phyloP scores from a whole-genome alignment of 1,140 invertebrate species.

The Tetranychus urticae region DNA sequence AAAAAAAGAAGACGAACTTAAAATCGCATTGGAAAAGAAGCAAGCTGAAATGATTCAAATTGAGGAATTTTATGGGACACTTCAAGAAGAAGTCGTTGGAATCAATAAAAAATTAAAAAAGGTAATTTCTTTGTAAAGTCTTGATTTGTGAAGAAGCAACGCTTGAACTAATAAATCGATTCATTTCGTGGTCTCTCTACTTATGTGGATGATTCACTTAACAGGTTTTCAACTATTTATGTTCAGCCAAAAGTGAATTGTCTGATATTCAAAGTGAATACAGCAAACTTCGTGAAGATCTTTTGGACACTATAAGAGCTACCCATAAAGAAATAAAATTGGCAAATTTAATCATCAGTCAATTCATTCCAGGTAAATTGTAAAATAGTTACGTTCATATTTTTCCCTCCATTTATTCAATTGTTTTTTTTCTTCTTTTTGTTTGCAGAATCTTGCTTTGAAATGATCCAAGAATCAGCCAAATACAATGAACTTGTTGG shows the following conservation, averaged over 20 bases:
- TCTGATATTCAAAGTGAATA: conserved; percentile 76
- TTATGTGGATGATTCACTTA: background rate
- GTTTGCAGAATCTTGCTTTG: conserved; percentile 25
- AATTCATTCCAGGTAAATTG: conserved; percentile 45
- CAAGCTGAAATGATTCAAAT: conserved; percentile 74
- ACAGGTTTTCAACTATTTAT: conserved; percentile 47
- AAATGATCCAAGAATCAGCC: conserved; percentile 71
- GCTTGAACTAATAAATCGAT: conserved; percentile 65
- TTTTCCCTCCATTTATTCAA: background rate
- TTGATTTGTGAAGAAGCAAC: conserved; percentile 42
- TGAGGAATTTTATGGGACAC: conserved; percentile 77
- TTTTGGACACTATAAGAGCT: conserved; percentile 71
- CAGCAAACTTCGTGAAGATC: conserved; percentile 81
- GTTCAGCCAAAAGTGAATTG: conserved; percentile 62
- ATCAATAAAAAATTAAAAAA: conserved; percentile 82
- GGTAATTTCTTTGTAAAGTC: conserved; percentile 22
- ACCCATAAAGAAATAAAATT: conserved; percentile 71
- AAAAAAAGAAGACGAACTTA: conserved; percentile 53
- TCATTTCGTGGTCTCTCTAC: conserved; percentile 30
- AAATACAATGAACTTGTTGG: conserved; percentile 95
- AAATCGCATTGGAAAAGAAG: conserved; percentile 55
- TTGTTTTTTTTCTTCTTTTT: background rate
- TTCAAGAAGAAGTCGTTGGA: conserved; percentile 76
- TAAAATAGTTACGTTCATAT: background rate
- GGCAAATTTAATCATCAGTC: conserved; percentile 52